Base-by-base conservation (phyloP, 2,888 invertebrate species). In the Morpho helenor region DNA sequence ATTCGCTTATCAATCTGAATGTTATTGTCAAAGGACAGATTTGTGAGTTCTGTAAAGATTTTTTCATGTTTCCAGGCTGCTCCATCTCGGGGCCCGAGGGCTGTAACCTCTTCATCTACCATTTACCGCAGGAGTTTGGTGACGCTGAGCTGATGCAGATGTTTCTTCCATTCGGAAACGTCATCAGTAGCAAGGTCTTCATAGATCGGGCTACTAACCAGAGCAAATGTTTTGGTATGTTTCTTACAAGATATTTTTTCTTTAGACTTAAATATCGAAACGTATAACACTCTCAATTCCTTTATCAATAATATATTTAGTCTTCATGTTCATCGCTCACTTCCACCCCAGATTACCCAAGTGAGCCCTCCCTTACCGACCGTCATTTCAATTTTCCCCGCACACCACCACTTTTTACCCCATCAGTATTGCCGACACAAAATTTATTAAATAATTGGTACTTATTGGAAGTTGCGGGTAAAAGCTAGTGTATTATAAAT, bases 101-200 rank as follows among this genome's bases (percentile, higher is more conserved):
- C 84, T 99, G 99, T 93, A 99, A 99, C 92, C 95, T 99, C 77
- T 99, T 99, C 94, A 99, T 99, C 92, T 99, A 99, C 93, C 99
- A 99, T 93, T 95, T 99, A 92, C 99, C 99, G 72, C 99, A 99
- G 92, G 99, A 99, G 92, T 99, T 99, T 84, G 99, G 99, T 60
- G 99, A 99, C 87, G 95, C 96, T 66, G 99, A 99, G 91, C 94
- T 99, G 82, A 99, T 99, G 95, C 99, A 99, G 93, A 99, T 99
- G 99, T 99, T 99, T 92, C 94, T 99, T 87, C 99, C 99, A 66
- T 99, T 99, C 87, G 99, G 99, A 76, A 98, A 97, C 90, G 99
- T 99, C 82, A 99, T 99, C 92, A 98, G 98, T 92, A 99, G 99
- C 90, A 99, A 99, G 94, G 99, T 99, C 75, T 99, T 99, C 93